These are phyloP conservation scores for Oophaga sylvatica DNA, from an alignment of 2,797 vertebrate genomes.

Conservation along the genomic window DNA sequence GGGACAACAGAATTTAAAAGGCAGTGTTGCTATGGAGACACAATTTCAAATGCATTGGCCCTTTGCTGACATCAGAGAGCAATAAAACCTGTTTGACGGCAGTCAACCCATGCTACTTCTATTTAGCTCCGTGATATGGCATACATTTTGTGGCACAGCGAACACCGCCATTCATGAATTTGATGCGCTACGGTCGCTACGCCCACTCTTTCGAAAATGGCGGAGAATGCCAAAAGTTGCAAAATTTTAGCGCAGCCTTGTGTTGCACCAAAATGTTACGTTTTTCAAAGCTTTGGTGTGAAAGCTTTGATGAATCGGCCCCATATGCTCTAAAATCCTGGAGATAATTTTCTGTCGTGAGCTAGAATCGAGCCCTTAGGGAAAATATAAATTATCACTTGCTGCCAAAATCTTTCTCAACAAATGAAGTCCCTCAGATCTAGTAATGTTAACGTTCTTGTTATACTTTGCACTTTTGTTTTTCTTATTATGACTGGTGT, in stretches of 20 bases:
- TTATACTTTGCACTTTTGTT: conserved; percentile 20
- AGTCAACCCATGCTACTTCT: background rate
- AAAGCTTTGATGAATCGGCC: no score
- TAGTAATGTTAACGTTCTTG: background rate
- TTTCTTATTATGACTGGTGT: conserved; percentile 28
- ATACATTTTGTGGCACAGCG: background rate
- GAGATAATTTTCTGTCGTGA: background rate
- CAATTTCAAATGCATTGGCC: background rate
- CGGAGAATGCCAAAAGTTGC: no score
- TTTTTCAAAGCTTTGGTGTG: no score
- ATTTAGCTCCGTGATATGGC: background rate
- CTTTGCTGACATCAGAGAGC: background rate
- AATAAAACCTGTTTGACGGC: background rate
- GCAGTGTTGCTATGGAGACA: background rate
- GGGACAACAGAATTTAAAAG: background rate
- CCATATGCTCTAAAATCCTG: background rate
- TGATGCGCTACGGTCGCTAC: no score
- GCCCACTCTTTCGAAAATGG: no score
- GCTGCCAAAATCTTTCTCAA: conserved; percentile 10
- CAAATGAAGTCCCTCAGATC: background rate
- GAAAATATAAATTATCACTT: background rate
- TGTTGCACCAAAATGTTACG: no score
- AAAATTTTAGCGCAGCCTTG: no score
- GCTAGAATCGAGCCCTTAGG: background rate
- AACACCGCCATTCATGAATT: no score